Evolutionary conservation across 2,113 vertebrate genomes (phyloP), one percentile per base, ranked within the genome.

Genomic region (Oryzias javanicus): DNA sequence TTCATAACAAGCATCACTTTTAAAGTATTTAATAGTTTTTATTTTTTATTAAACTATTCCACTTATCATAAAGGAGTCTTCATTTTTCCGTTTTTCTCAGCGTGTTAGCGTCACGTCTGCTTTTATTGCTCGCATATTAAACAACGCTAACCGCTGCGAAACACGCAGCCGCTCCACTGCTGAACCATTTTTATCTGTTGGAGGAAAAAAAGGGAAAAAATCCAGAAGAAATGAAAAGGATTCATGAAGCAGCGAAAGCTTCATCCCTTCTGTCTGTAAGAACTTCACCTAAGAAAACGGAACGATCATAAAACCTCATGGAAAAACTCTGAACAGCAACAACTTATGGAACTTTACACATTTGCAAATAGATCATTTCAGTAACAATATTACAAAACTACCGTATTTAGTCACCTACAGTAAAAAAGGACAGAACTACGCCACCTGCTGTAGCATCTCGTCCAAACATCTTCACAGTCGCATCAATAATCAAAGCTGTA

Each of bases 361-460:
- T 67, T 82, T 53, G 62, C 73, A 58, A 64, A 67, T 66, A 77
- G 46, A 79, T 79, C 41, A 67, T 77, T 64, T 82, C 55, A 74
- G 60, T 82, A 72, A 78, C 63, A 76, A 79, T 70, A 67, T 83
- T 87, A 87, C 80, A 90, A 88, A 89, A 86, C 84, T 74, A 82
- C 78, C 44, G 61, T 48, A 75, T 73, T 73, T 71, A 70, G 61
- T 82, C 74, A 67, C 70, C 72, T 68, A 83, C 56, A 46, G 76
- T 75, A 80, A 64, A 81, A 67, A 63, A 75, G 74, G 66, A 64
- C 40, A 51, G 42, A 63, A 73, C 61, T 60, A 75, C 77, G 82
- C 71, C 20, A 82, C 81, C 72, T 67, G 79, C 77, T 65, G 54
- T 76, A 79, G 81, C 82, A 84, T 78, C 82, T 77, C 72, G 65